Evolutionary conservation across 2,113 vertebrate genomes (phyloP).

Genomic region (Centropristis striata): DNA sequence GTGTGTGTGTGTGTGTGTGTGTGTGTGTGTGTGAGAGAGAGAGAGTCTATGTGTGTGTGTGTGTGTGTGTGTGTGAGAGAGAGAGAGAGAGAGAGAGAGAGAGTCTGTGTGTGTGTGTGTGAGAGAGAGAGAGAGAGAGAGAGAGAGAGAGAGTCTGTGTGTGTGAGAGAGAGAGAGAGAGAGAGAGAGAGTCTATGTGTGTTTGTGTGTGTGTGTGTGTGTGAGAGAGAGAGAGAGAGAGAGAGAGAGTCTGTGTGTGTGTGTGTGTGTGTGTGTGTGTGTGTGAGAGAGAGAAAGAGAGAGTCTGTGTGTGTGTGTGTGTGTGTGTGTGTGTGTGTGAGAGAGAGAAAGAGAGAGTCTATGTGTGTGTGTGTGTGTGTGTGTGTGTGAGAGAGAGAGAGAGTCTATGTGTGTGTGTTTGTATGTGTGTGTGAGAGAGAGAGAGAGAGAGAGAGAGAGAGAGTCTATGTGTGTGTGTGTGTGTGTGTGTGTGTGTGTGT

Average conservation of each 20-base stretch:
- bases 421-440: too few species aligned
- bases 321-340: too few species aligned
- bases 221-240: too few species aligned
- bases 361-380: conserved; percentile 14
- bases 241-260: conserved; percentile 8
- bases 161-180: not conserved
- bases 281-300: too few species aligned
- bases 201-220: conserved; percentile 12
- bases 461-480: conserved; percentile 10
- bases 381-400: too few species aligned
- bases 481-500: conserved; percentile 13
- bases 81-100: not conserved
- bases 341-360: not conserved
- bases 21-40: not conserved
- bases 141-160: too few species aligned
- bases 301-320: too few species aligned
- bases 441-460: too few species aligned
- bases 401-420: too few species aligned
- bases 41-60: too few species aligned
- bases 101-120: too few species aligned
- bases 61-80: too few species aligned
- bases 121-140: conserved; percentile 7
- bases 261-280: conserved; percentile 17
- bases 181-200: conserved; percentile 12
- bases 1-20: conserved; percentile 18